Evolutionary conservation across 2,113 vertebrate genomes (phyloP).

Genomic region (Cavia porcellus): DNA sequence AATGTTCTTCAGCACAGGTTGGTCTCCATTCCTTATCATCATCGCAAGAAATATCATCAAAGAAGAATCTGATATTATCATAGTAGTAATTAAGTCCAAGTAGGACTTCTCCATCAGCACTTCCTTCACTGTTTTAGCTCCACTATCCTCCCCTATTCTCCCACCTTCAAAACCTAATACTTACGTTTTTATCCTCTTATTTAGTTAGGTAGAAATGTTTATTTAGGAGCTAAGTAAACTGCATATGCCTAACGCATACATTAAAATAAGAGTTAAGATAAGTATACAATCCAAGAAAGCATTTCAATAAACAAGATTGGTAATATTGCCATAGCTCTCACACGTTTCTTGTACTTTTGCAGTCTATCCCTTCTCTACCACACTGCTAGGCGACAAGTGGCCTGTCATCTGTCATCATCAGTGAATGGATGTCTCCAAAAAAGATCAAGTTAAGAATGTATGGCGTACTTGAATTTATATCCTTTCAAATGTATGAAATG

Average conservation of each 20-base stretch:
- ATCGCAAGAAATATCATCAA: too few relatives aligned
- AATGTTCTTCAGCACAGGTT: too few relatives aligned
- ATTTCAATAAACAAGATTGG: neutral
- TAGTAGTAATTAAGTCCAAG: too few relatives aligned
- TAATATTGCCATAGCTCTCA: neutral
- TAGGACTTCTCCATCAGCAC: too few relatives aligned
- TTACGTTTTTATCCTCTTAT: neutral
- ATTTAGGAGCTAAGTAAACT: neutral
- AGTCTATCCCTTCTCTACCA: neutral
- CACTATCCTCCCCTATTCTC: too few relatives aligned
- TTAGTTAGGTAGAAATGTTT: neutral
- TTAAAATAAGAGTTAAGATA: neutral
- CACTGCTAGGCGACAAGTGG: neutral
- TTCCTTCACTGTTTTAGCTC: too few relatives aligned
- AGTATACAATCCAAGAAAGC: neutral
- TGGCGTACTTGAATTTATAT: slow-evolving; percentile 48
- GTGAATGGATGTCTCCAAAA: slow-evolving; percentile 53
- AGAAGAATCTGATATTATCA: too few relatives aligned
- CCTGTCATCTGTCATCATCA: slow-evolving; percentile 50
- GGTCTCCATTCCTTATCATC: too few relatives aligned
- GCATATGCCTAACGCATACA: neutral
- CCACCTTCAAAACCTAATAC: neutral
- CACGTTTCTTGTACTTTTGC: neutral
- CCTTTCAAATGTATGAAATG: slow-evolving; percentile 54
- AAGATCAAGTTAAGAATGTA: slow-evolving; percentile 64